phyloP scores from a whole-genome alignment of 2,113 vertebrate species.

The Alouatta palliata region DNA sequence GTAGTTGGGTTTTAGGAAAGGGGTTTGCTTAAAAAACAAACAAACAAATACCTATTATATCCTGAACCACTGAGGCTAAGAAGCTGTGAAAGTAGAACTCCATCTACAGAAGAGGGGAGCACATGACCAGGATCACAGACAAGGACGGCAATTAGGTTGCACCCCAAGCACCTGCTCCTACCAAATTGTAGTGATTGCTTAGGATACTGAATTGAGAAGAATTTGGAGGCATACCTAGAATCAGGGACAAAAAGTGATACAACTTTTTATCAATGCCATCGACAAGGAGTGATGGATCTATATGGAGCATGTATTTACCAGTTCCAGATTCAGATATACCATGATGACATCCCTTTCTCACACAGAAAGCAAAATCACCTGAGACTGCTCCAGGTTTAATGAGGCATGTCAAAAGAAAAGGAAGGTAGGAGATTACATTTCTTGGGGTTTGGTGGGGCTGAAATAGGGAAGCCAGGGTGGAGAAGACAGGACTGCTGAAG shows the following conservation, averaged over 20 bases:
- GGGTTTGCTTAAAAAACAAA: not conserved
- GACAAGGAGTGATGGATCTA: not conserved
- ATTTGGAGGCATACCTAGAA: not conserved
- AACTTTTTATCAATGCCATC: not conserved
- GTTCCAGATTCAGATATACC: not conserved
- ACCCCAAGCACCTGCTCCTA: not conserved
- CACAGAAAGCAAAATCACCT: not conserved
- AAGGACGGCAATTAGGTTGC: not conserved
- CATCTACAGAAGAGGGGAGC: not conserved
- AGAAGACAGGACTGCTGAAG: not conserved
- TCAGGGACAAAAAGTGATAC: not conserved
- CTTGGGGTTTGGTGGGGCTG: not conserved
- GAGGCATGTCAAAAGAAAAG: not conserved
- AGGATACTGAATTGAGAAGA: not conserved
- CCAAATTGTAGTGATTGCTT: not conserved
- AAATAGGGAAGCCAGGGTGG: not conserved
- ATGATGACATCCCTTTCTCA: not conserved
- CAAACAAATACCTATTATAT: not conserved
- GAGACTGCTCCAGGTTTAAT: not conserved
- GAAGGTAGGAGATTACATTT: not conserved
- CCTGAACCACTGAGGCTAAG: not conserved
- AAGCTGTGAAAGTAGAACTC: not conserved
- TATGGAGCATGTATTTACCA: not conserved
- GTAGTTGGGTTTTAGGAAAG: conserved; percentile 19
- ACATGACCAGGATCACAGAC: not conserved